phyloP scores from a whole-genome alignment of 2,113 vertebrate genomes.

The Balaeniceps rex region DNA sequence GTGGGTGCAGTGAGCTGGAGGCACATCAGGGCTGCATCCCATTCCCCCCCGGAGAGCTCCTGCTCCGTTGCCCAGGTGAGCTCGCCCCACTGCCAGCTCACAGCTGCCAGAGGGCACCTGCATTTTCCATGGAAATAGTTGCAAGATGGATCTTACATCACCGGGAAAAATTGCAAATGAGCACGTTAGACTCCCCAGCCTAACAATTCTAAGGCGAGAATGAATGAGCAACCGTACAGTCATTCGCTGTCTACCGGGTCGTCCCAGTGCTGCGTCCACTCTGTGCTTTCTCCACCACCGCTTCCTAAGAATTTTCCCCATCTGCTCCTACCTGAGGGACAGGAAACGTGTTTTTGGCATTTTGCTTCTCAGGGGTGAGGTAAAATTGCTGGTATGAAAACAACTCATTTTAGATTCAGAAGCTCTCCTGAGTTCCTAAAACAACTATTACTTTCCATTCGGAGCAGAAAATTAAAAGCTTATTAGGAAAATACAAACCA shows the following conservation, averaged over 20 bases:
- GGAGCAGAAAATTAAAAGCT: background rate
- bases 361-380: background rate
- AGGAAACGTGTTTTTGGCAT: background rate
- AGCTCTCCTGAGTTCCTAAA: background rate
- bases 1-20: background rate
- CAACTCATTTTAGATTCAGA: background rate
- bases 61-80: background rate
- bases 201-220: background rate
- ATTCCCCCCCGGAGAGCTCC: background rate
- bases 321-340: background rate
- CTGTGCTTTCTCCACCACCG: background rate
- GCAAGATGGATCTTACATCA: background rate
- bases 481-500: background rate
- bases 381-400: background rate
- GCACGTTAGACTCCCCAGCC: background rate
- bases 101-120: background rate
- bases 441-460: background rate
- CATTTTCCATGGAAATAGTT: background rate
- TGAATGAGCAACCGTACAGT: background rate
- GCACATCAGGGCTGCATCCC: background rate
- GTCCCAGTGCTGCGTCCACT: background rate
- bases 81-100: background rate
- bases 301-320: background rate
- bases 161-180: background rate
- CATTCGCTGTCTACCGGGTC: rapidly evolving